phyloP scores from a whole-genome alignment of 2,797 vertebrate species.

The Clarias platycephalus region DNA sequence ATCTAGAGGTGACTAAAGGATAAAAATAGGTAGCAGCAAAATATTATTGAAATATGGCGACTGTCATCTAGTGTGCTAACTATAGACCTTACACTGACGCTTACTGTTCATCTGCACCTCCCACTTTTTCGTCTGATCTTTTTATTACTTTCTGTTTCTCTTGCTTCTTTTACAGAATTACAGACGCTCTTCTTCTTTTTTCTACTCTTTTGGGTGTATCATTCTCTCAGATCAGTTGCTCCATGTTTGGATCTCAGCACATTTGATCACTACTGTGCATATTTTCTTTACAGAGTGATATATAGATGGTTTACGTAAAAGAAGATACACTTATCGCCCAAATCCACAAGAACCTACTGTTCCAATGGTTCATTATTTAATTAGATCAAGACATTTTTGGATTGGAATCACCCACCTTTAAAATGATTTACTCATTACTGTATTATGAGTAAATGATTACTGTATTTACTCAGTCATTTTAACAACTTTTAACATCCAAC shows the following conservation, averaged over 20 bases:
- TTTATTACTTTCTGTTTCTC: not conserved
- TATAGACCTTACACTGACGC: not conserved
- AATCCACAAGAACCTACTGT: not conserved
- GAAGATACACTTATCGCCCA: not conserved
- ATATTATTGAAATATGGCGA: not conserved
- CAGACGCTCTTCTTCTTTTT: not conserved
- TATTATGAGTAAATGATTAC: too few relatives aligned
- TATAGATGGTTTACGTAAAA: not conserved
- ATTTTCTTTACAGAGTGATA: not conserved
- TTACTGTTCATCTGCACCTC: not conserved
- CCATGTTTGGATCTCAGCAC: not conserved
- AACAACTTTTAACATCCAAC: too few relatives aligned
- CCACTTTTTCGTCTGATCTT: not conserved
- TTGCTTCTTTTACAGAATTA: not conserved
- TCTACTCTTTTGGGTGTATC: too few relatives aligned
- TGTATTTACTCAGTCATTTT: too few relatives aligned
- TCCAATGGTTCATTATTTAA: not conserved
- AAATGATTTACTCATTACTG: too few relatives aligned
- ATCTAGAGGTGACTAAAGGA: conserved; percentile 15
- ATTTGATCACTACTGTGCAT: not conserved
- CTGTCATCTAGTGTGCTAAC: not conserved
- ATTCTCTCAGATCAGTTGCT: not conserved
- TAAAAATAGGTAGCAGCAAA: not conserved
- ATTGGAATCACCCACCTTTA: too few relatives aligned
- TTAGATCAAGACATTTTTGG: not conserved